phyloP scores from a whole-genome alignment of 2,888 invertebrate species.

The Scaptomyza caliginosa region DNA sequence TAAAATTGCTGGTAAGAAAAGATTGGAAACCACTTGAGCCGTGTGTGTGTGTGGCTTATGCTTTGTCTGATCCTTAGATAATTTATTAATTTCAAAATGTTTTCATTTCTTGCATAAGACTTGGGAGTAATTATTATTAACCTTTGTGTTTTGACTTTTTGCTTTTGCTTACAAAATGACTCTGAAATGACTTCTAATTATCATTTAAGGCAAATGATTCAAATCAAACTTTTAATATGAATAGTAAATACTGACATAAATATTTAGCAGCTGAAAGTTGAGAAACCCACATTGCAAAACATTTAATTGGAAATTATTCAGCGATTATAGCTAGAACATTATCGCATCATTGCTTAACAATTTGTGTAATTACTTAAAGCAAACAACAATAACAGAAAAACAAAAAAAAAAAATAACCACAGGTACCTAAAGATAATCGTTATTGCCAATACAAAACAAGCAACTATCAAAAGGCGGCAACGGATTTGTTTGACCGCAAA shows the following conservation, averaged over 20 bases:
- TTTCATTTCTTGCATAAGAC: background rate
- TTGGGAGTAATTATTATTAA: background rate
- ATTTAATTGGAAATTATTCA: constrained; percentile 39
- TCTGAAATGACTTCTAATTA: background rate
- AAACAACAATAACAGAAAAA: constrained; percentile 20
- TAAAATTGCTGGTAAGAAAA: background rate
- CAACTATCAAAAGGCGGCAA: constrained; percentile 42
- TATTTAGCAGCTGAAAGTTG: constrained; percentile 43
- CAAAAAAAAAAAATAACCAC: constrained; percentile 38
- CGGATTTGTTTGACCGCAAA: constrained; percentile 55
- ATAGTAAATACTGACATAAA: constrained; percentile 41
- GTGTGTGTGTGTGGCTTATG: constrained; percentile 1
- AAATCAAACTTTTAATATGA: constrained; percentile 5
- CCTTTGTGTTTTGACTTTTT: background rate
- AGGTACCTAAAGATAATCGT: constrained; percentile 51
- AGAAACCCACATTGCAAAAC: constrained; percentile 37
- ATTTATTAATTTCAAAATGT: no score
- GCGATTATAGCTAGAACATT: constrained; percentile 42
- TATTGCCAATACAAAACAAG: constrained; percentile 27
- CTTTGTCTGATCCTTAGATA: no score
- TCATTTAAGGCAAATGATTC: background rate
- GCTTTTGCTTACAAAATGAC: background rate
- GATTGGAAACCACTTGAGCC: background rate
- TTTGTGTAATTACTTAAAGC: constrained; percentile 55
- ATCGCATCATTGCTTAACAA: constrained; percentile 41